Base-by-base conservation (phyloP, 1,140 invertebrate genomes). In the Lethrus apterus region DNA sequence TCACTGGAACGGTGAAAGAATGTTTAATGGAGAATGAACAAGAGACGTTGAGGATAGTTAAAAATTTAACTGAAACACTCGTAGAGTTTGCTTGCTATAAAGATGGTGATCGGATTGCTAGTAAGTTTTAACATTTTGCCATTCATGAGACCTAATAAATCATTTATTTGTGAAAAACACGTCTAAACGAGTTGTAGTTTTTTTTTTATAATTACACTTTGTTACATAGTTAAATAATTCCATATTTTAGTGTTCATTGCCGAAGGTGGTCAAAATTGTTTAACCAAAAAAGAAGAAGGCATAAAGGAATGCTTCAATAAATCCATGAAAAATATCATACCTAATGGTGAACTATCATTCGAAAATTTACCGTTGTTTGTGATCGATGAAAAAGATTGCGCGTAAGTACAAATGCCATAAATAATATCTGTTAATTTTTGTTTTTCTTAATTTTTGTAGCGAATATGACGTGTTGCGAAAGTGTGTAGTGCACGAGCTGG, bases 21-120 rank as follows among this genome's bases (percentile, higher is more conserved):
- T 89, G 86, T 50, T 67, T 89, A 9, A 73, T 73, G 0, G 52
- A 64, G 1, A 64, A 74, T 13, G 84, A 89, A 60, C 66, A 64
- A 10, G 68, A 70, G 5, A 77, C 70, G 31, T 67, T 75, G 4
- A 70, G 75, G 30, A 75, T 76, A 1, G 61, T 83, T 2, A 58
- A 75, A 36, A 81, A 82, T 45, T 73, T 87, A 9, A 76, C 79
- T 0, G 71, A 80, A 4, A 76, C 80, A 5, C 55, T 88, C 0
- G 56, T 81, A 0, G 72, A 78, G 21, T 89, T 89, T 54, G 69
- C 81, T 13, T 89, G 86, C 57, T 77, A 70, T 38, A 86, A 84
- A 50, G 84, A 86, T 51, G 86, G 86, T 3, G 84, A 89, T 62
- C 76, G 84, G 51, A 82, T 89, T 56, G 85, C 85, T 2, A 70